These are phyloP conservation scores for Palloptera scutellata DNA, from an alignment of 2,888 invertebrate genomes.

Conservation along the genomic window DNA sequence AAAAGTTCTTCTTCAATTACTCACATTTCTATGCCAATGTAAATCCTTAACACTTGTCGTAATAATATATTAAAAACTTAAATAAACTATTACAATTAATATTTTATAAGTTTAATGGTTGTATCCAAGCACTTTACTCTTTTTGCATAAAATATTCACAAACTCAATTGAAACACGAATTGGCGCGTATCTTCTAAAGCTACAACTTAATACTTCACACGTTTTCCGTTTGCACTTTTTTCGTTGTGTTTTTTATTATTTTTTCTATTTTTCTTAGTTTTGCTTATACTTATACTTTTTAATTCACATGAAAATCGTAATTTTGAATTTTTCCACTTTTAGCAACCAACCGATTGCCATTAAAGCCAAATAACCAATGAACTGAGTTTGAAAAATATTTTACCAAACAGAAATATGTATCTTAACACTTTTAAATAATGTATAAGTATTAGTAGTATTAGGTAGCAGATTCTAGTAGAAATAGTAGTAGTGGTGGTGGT, in stretches of 20 bases:
- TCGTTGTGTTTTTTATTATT: neutral
- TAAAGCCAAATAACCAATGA: slow-evolving; percentile 53
- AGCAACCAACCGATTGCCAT: slow-evolving; percentile 46
- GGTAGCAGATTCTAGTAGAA: neutral
- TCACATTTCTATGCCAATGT: too few species aligned
- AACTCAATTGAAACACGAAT: too few species aligned
- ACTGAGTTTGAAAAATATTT: slow-evolving; percentile 43
- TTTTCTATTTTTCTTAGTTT: neutral
- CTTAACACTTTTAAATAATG: neutral
- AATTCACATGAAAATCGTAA: neutral
- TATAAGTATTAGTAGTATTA: neutral
- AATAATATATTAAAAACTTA: too few species aligned
- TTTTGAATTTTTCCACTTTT: neutral
- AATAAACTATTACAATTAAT: too few species aligned
- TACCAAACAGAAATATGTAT: neutral
- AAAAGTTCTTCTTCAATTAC: too few species aligned
- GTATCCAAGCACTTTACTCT: too few species aligned
- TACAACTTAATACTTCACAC: too few species aligned
- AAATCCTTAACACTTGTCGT: too few species aligned
- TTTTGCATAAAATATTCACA: too few species aligned
- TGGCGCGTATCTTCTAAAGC: neutral
- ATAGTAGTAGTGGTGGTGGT: neutral
- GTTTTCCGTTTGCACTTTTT: neutral
- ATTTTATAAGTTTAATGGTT: too few species aligned
- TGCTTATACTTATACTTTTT: neutral